Base-by-base conservation (phyloP, 2,888 invertebrate genomes). In the Zhuqinia jingwanae region DNA sequence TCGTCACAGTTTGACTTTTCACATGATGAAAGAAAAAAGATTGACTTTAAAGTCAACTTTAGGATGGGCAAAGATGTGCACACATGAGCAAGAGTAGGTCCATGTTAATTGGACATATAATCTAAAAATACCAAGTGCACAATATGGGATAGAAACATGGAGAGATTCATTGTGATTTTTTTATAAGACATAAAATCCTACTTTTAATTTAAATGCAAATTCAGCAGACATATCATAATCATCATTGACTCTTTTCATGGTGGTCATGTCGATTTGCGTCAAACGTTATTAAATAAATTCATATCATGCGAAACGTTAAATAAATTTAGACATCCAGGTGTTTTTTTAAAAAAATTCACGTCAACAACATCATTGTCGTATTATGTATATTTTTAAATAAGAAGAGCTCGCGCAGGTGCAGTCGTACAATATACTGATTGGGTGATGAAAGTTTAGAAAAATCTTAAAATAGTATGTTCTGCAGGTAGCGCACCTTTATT, bases 161-260 rank as follows among this genome's bases (percentile, higher is more conserved):
- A 17, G 42, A 36, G 17, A 15, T 13, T 60, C 13, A 10, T 17
- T 17, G 65, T 65, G 65, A 42, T 17, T 36, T 36, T 70, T 70
- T 70, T 17, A 70, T 70, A 47, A 15, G 70, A 45, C 60, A 50
- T 25, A 83, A 63, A n/a, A 60, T 83, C 68, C 68, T 47, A 50
- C n/a, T 30, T 53, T 68, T 68, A 83, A 83, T 83, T 83, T 83
- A 83, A 76, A 83, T 83, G 83, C 77, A 83, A 83, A 83, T 83
- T 82, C 47, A n/a, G 5, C 17, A 50, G 75, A 70, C 22, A 63
- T 30, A 20, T 50, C 17, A 50, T 80, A 22, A n/a, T n/a, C n/a
- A 70, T 70, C 27, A 25, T 47, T 70, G 20, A 6, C 70, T 45
- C 47, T 22, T 70, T 70, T 70, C 63, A 58, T 63, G 60, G 78